phyloP scores from a whole-genome alignment of 2,888 invertebrate genomes.

The Heteropelma amictum region DNA sequence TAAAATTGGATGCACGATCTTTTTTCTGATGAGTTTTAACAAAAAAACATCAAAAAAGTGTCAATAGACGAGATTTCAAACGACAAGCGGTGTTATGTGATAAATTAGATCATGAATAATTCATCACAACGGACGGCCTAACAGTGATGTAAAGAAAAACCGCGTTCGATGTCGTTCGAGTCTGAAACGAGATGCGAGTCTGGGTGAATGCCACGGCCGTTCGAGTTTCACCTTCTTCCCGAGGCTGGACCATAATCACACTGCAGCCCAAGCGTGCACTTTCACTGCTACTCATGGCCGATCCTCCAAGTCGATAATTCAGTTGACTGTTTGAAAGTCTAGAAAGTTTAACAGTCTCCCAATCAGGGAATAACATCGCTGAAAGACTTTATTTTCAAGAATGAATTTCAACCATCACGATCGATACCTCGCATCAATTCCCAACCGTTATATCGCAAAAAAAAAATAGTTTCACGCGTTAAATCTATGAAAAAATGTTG shows the following conservation, averaged over 20 bases:
- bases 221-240: slow-evolving; percentile 52
- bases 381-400: no score
- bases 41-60: no score
- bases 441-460: no score
- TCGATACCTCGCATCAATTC: no score
- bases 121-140: background rate
- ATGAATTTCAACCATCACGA: no score
- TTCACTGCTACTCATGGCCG: slow-evolving; percentile 65
- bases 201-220: slow-evolving; percentile 65
- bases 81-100: no score
- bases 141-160: slow-evolving; percentile 8
- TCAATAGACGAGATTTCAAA: no score
- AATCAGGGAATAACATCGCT: background rate
- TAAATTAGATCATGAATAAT: no score
- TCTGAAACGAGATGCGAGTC: slow-evolving; percentile 27
- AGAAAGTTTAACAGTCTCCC: slow-evolving; percentile 62
- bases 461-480: no score
- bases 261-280: slow-evolving; percentile 64
- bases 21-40: no score
- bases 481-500: no score
- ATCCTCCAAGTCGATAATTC: slow-evolving; percentile 65
- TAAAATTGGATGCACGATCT: no score
- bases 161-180: slow-evolving; percentile 32
- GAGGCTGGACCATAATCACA: slow-evolving; percentile 19
- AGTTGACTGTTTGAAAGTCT: slow-evolving; percentile 71